Base-by-base conservation (phyloP, 2,113 vertebrate species). In the Raja brachyura region DNA sequence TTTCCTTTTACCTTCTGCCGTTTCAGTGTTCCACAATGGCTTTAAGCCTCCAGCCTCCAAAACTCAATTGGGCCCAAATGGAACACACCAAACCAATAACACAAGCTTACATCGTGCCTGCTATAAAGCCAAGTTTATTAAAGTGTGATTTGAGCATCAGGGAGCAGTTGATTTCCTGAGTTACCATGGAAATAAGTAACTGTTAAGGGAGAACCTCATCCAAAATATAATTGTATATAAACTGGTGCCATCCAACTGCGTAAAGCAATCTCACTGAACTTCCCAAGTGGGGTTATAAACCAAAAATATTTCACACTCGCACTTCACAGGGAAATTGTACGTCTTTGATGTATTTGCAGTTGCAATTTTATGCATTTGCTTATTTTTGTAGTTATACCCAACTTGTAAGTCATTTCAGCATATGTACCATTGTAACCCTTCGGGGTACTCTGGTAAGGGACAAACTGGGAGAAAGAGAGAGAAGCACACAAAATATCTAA, bases 141-240 rank as follows among this genome's bases (percentile, higher is more conserved):
- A 68, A 70, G 16, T 70, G 56, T 48, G 66, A 92, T 25, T 10
- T 16, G n/a, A 70, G 31, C 88, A 92, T 22, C 1, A 25, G 33
- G 88, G 31, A 54, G 22, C 7, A 39, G 79, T 83, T 48, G 14
- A 20, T 63, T 68, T n/a, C 66, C 56, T 70, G 88, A 92, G 88
- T 92, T 92, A 54, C 66, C 66, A 73, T 92, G 88, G 88, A 73
- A 92, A 92, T 73, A 92, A 48, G n/a, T 20, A 73, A 70, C 18
- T 22, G 88, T 20, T 73, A 73, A 92, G 66, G 33, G 88, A 73
- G 88, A 33, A 73, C 88, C 68, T 92, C 33, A 73, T 20, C 88
- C 33, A 33, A 92, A 92, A 92, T 14, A 92, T 92, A 92, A 92
- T 92, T 73, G 33, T 28, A 48, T 73, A 54, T 22, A 92, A 73